A percentile compares a stretch with the other conserved stretches of the same genome.
phyloP scores from a whole-genome alignment of 2,113 vertebrate genomes.

The Azemiops feae region DNA sequence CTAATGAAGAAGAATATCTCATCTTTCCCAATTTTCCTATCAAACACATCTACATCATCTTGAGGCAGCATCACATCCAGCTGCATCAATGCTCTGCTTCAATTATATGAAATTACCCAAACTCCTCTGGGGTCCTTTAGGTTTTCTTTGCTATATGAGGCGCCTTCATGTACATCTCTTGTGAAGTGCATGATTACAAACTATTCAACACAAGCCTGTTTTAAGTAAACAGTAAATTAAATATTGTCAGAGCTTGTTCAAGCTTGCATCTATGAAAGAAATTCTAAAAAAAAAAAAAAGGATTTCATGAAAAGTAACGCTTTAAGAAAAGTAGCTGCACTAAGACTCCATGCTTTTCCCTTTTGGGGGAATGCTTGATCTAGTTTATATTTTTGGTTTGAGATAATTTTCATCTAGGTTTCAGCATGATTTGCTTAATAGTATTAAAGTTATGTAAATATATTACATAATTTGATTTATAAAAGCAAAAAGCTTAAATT shows the following conservation, averaged over 20 bases:
- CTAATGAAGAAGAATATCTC: slow-evolving; percentile 71
- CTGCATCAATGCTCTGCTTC: slow-evolving; percentile 65
- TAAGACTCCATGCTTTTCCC: neutral
- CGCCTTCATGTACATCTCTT: slow-evolving; percentile 54
- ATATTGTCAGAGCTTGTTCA: slow-evolving; percentile 63
- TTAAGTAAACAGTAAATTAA: slow-evolving; percentile 71
- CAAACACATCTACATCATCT: slow-evolving; percentile 69
- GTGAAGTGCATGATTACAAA: slow-evolving; percentile 64
- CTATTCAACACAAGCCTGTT: slow-evolving; percentile 66
- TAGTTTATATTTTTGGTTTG: slow-evolving; percentile 19
- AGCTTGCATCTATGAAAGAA: slow-evolving; percentile 30
- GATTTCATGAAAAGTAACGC: slow-evolving; percentile 46
- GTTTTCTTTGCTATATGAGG: slow-evolving; percentile 61
- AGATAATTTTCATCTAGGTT: slow-evolving; percentile 13
- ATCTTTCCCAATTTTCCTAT: slow-evolving; percentile 73
- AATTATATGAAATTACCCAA: slow-evolving; percentile 69
- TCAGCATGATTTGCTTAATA: slow-evolving; percentile 22
- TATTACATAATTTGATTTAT: neutral
- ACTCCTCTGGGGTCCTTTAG: slow-evolving; percentile 66
- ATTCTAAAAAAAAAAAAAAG: slow-evolving; percentile 44
- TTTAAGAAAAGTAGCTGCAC: slow-evolving; percentile 34
- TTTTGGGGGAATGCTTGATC: neutral
- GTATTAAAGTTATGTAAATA: neutral
- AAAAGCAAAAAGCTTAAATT: slow-evolving; percentile 26
- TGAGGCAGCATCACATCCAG: slow-evolving; percentile 62